Conservation (phyloP, 2,888 invertebrate species). For the Cheilosia vernalis region DNA sequence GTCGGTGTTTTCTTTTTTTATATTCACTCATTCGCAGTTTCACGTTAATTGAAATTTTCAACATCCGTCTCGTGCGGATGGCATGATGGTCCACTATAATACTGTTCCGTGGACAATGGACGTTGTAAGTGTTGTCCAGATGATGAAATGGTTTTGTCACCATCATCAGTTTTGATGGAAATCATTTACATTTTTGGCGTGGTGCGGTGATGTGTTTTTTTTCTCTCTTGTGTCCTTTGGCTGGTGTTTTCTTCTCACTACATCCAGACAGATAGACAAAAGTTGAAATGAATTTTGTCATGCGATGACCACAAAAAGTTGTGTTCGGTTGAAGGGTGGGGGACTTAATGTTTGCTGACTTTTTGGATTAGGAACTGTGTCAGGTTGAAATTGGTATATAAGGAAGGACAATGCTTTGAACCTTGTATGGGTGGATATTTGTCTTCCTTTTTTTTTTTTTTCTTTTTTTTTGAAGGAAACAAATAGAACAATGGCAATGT, state of each 20-base stretch:
- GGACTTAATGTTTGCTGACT: background rate
- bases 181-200: constrained; percentile 67
- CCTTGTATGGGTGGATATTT: background rate
- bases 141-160: constrained; percentile 72
- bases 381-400: constrained; percentile 6
- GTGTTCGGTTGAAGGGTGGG: constrained; percentile 8
- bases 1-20: constrained; percentile 5
- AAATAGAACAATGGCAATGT: background rate
- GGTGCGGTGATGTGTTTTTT: background rate
- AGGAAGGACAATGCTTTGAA: background rate
- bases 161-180: constrained; percentile 63
- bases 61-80: constrained; percentile 31
- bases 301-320: constrained; percentile 31
- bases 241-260: constrained; percentile 1
- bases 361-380: constrained; percentile 12
- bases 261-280: constrained; percentile 18
- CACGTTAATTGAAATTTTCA: constrained; percentile 73
- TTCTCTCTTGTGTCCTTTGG: background rate
- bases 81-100: background rate
- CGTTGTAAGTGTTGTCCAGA: constrained; percentile 67
- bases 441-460: background rate
- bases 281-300: constrained; percentile 56
- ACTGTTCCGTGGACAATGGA: constrained; percentile 32
- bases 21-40: constrained; percentile 60
- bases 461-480: background rate